A percentile compares a stretch with the other conserved stretches of the same genome.
phyloP scores from a whole-genome alignment of 2,113 vertebrate genomes.

The Ornithorhynchus anatinus region DNA sequence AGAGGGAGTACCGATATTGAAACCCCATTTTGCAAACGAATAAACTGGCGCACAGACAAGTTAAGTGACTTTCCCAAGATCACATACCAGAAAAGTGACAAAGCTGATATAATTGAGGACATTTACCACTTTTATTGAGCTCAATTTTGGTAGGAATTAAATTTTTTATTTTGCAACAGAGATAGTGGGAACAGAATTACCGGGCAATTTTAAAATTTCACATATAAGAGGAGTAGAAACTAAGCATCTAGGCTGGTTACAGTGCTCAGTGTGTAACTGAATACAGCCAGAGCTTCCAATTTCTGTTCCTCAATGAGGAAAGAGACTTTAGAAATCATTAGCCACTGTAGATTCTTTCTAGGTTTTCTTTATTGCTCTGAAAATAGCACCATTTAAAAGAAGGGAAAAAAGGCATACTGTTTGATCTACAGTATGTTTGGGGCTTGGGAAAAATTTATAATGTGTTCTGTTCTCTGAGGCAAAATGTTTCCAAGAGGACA shows the following conservation, averaged over 20 bases:
- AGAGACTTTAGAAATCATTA: neutral
- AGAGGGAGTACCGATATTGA: no score
- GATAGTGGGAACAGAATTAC: no score
- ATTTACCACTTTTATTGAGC: no score
- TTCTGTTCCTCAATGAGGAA: neutral
- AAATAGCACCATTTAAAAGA: slow-evolving; percentile 6
- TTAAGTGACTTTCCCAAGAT: no score
- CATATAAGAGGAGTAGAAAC: no score
- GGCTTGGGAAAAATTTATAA: slow-evolving; percentile 66
- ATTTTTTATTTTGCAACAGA: no score
- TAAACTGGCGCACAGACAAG: no score
- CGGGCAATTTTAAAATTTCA: no score
- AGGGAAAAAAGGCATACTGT: slow-evolving; percentile 21
- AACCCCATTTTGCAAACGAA: no score
- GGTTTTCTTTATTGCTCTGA: neutral
- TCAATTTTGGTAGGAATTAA: no score
- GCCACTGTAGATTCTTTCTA: neutral
- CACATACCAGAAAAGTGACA: no score
- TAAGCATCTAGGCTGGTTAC: neutral
- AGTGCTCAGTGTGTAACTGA: neutral
- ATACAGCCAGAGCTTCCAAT: neutral
- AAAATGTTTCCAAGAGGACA: slow-evolving; percentile 68
- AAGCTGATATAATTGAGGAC: no score
- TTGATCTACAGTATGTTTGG: slow-evolving; percentile 45
- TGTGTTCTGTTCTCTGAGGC: slow-evolving; percentile 52